Base-by-base conservation (phyloP, 2,797 vertebrate species). In the Tolypeutes matacus region DNA sequence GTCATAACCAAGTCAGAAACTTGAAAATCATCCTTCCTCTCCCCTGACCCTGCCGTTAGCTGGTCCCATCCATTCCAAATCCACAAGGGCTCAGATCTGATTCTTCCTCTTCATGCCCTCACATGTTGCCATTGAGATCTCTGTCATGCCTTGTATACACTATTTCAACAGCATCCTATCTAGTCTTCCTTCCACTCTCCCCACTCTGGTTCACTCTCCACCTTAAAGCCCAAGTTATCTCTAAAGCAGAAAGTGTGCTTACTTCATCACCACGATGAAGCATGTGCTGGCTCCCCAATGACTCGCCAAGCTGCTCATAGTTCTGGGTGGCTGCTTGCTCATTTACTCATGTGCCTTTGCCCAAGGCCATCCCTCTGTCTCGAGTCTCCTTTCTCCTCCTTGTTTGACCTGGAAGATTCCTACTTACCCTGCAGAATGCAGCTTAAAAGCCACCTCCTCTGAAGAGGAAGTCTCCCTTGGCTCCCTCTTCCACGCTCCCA, bases 1-100 rank as follows among this genome's bases (percentile, higher is more conserved):
- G 29, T 60, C 77, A 77, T 8, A 53, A 81, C 46, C 92, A 94
- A 53, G 18, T 69, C 27, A 39, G 93, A 91, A 87, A 34, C n/a
- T 51, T 94, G 34, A 23, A 65, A 49, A 23, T 53, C 72, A 17
- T 34, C 67, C 21, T 62, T 5, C 12, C 15, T 2, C 2, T 2
- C 18, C 7, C 72, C 42, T 51, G 10, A 53, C 51, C 51, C 49
- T 85, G 6, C 62, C 14, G 51, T 42, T 27, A 31, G 72, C 3
- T 42, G 27, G 23, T n/a, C 51, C 39, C 75, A 1, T 34, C 49
- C 29, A 4, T 23, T 34, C 72, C 73, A 72, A 4, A 58, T 39
- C 49, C 80, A 14, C 11, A 21, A 5, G 0, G 2, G 10, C 34
- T 31, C 90, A 34, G 11, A 17, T 12, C 56, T 14, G 2, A 17